Evolutionary conservation across 64 coral and sea anemone species (phyloP), one percentile per base, ranked within the genome.

Genomic region (Actinia equina): DNA sequence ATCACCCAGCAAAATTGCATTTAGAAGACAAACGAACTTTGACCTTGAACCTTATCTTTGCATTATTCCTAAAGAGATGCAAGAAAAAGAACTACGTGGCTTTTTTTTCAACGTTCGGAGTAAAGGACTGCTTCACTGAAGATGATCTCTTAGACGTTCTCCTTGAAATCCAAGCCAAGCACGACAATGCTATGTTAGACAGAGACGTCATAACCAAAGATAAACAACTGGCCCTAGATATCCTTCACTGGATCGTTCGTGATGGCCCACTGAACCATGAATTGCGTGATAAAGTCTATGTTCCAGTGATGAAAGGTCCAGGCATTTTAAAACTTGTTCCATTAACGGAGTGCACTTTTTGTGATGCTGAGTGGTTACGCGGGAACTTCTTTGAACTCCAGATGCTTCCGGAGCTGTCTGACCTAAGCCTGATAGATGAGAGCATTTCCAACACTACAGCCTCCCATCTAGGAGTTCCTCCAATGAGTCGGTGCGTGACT

Each of bases 241-340:
- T 95, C 22, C 88, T 95, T 7, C 88, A 92, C 4, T 92, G 94
- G 94, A 83, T 89, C 22, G 94, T 95, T 45, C 83, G 78, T 5
- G 88, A 89, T 30, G 90, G 86, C 7, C 60, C 54, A 43, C 69
- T 95, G 43, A 20, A 64, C 67, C 16, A 44, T n/a, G 78, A 87
- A 12, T 56, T 92, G 15, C 84, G 84, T 18, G 46, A 87, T 27
- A 87, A 83, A 37, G 83, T 92, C 2, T 53, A 86, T 18, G 94
- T 95, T 22, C 94, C 94, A 59, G 69, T 95, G 77, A 88, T 85
- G 80, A 92, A 87, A 51, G 91, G 85, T 85, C 71, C 91, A 77
- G 86, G 88, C 19, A 95, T 87, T 17, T 86, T 95, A 17, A 92
- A 89, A 77, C 42, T 95, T 10, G 90, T 95, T 71, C 94, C 90